Evolutionary conservation across 2,113 vertebrate species (phyloP), one percentile per base, ranked within the genome.

Genomic region (Xiphias gladius): DNA sequence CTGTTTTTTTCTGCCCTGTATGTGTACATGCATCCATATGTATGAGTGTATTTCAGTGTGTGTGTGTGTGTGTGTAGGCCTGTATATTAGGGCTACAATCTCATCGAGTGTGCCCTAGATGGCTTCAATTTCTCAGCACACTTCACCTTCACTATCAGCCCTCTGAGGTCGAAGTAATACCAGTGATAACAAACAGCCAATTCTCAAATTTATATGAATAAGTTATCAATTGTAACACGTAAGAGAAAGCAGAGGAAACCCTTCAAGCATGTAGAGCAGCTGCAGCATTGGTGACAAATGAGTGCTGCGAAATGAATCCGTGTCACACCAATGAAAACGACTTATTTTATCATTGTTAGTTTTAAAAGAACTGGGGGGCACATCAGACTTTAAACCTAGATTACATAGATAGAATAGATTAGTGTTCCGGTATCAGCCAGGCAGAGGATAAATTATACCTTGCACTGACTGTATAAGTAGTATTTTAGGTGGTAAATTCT

Each of bases 191-290:
- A 79, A 81, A 69, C 37, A 76, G 59, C 20, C 4, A 63, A 37
- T 67, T 87, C 24, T 72, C 22, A 82, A 50, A 70, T 85, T 85
- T 73, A 69, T 59, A 73, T 71, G 73, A 87, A 87, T 82, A 84
- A 54, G 86, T 90, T 86, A 79, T 70, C 73, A 76, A 82, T 77
- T 84, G 65, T 76, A 82, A 82, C 84, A 83, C 67, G 73, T 37
- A 64, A 73, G n/a, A 83, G 81, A 65, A 83, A 64, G 69, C 52
- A 19, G 19, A 54, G 35, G 55, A 76, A 86, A 80, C 16, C 79
- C 77, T 82, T 77, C 70, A 72, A 64, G 70, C 70, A 9, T 78
- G 82, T 80, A 5, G 24, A 80, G 69, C 22, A 66, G 80, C 55
- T 71, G 41, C 76, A 69, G 61, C 64, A 72, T 59, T 43, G 61